Percentiles rank a stretch among this genome's conserved stretches.
Evolutionary conservation across 92 coral and sea anemone genomes (phyloP).

Genomic region (Anthopleura xanthogrammica): DNA sequence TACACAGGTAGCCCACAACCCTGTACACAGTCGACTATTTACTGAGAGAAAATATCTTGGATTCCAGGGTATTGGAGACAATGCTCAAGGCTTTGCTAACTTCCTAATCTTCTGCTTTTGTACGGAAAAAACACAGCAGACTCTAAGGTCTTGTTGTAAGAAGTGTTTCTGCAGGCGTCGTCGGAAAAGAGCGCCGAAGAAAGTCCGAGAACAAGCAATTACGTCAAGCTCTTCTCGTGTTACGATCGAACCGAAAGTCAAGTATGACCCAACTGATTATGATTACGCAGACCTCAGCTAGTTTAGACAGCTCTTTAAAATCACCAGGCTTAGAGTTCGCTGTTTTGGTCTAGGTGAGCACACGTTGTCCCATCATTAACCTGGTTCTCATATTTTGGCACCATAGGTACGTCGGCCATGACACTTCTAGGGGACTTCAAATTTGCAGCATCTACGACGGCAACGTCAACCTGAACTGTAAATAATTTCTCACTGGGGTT

Average conservation of each 20-base stretch:
- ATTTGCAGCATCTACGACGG: too few relatives aligned
- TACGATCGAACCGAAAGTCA: neutral
- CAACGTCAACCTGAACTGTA: too few relatives aligned
- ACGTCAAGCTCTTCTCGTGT: neutral
- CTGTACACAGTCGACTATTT: too few relatives aligned
- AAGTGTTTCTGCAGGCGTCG: neutral
- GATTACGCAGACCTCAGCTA: neutral
- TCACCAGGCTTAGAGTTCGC: neutral
- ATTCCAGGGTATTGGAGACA: conserved; percentile 73
- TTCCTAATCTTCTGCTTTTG: conserved; percentile 64
- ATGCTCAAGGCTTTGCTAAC: conserved; percentile 73
- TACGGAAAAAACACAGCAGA: conserved; percentile 41
- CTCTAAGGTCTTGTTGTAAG: neutral
- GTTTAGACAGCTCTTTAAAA: neutral
- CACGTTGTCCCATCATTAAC: too few relatives aligned
- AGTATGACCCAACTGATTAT: neutral
- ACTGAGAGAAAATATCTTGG: too few relatives aligned
- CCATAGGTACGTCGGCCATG: too few relatives aligned
- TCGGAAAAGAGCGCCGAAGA: neutral
- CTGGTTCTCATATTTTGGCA: too few relatives aligned
- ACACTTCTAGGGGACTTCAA: too few relatives aligned
- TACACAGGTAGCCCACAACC: too few relatives aligned
- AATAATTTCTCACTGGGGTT: too few relatives aligned
- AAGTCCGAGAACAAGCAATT: neutral
- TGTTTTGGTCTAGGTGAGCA: too few relatives aligned